These are phyloP conservation scores for Hassar affinis DNA, from an alignment of 2,113 vertebrate genomes.

Conservation along the genomic window DNA sequence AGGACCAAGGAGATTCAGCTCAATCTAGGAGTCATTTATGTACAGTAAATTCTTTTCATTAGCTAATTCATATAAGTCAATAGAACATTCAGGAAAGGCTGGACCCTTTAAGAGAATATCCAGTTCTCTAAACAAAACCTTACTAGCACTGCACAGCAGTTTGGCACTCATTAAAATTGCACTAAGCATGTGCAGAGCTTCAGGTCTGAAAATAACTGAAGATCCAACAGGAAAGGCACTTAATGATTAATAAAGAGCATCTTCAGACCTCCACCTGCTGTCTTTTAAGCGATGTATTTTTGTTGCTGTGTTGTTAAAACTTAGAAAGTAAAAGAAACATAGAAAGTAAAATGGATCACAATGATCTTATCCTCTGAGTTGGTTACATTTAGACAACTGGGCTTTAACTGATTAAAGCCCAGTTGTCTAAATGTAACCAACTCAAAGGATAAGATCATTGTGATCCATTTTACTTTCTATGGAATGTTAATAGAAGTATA, in stretches of 20 bases:
- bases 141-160: neutral
- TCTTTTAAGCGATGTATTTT: neutral
- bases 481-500: neutral
- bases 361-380: neutral
- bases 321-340: too few species aligned
- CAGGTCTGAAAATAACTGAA: neutral
- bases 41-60: neutral
- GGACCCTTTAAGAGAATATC: neutral
- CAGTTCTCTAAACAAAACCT: too few species aligned
- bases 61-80: neutral
- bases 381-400: neutral
- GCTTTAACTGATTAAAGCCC: neutral
- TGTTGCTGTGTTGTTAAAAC: neutral
- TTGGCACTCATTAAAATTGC: neutral
- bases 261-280: neutral
- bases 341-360: neutral
- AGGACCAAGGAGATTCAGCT: neutral
- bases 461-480: neutral
- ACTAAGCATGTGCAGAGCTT: neutral
- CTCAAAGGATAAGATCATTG: neutral
- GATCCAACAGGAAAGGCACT: slow-evolving; percentile 13
- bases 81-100: neutral
- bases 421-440: neutral
- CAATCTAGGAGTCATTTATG: neutral
- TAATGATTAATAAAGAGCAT: slow-evolving; percentile 16